Percentiles rank a stretch among this genome's conserved stretches.
Evolutionary conservation across 2,888 invertebrate genomes (phyloP).

Genomic region (Odontomyia ornata): DNA sequence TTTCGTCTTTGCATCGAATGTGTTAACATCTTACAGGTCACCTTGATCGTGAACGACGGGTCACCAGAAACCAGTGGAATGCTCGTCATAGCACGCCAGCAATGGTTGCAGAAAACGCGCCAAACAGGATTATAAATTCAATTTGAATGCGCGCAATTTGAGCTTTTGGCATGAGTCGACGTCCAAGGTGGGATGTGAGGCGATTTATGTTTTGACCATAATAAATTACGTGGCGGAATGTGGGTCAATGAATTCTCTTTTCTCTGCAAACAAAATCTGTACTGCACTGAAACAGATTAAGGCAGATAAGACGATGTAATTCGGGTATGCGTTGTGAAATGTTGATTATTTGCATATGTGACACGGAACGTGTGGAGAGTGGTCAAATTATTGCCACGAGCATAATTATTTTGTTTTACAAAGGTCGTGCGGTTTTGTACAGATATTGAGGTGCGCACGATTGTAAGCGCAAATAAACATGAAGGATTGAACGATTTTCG

Average conservation of each 20-base stretch:
- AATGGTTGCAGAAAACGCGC: neutral
- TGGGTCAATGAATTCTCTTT: slow-evolving; percentile 9
- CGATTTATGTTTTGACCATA: neutral
- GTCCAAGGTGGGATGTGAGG: slow-evolving; percentile 19
- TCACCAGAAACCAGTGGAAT: slow-evolving; percentile 3
- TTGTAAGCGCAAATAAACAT: no score
- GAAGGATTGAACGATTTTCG: no score
- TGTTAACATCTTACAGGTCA: neutral
- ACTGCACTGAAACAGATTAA: slow-evolving; percentile 1
- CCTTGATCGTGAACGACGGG: slow-evolving; percentile 35
- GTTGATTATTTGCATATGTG: neutral
- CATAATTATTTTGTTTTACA: neutral
- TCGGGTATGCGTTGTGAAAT: neutral
- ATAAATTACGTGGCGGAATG: slow-evolving; percentile 15
- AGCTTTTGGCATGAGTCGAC: neutral
- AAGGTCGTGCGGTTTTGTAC: no score
- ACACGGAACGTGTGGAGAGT: neutral
- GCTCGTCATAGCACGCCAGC: neutral
- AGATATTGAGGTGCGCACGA: no score
- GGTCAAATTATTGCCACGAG: neutral
- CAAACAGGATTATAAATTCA: neutral
- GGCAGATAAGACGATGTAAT: neutral
- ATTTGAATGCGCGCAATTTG: neutral
- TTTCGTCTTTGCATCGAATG: neutral
- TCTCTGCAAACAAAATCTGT: neutral